A percentile compares a stretch with the other conserved stretches of the same genome.
These are phyloP conservation scores for Porites lobata DNA, from an alignment of 92 coral and sea anemone species.

Conservation along the genomic window DNA sequence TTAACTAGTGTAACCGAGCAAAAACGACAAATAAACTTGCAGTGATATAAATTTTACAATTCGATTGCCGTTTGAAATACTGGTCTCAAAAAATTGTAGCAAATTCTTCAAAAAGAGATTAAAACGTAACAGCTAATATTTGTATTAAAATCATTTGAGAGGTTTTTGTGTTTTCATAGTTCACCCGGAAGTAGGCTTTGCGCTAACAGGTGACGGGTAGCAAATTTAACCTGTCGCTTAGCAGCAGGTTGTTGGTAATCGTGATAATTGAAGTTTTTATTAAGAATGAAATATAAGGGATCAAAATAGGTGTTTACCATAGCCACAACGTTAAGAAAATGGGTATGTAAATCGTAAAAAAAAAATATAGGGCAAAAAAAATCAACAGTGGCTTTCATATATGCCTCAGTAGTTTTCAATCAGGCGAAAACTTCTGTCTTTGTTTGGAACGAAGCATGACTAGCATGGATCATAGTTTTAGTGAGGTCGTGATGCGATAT, in stretches of 20 bases:
- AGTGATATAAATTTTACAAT: not conserved
- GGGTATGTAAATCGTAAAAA: not conserved
- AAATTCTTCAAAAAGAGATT: not conserved
- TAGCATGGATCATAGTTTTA: not conserved
- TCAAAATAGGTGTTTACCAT: not conserved
- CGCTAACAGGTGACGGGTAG: conserved; percentile 22
- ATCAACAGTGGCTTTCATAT: not conserved
- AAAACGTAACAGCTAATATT: not conserved
- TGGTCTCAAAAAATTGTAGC: not conserved
- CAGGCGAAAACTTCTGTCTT: not conserved
- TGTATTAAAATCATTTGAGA: not conserved
- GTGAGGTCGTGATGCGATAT: conserved; percentile 41
- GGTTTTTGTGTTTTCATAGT: not conserved
- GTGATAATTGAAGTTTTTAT: not conserved
- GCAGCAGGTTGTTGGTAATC: conserved; percentile 11
- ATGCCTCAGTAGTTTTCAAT: not conserved
- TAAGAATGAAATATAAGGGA: not conserved
- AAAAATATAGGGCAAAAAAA: not conserved
- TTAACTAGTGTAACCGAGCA: not conserved
- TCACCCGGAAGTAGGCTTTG: not conserved
- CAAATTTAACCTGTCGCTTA: conserved; percentile 16
- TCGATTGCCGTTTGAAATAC: not conserved
- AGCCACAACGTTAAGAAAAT: not conserved
- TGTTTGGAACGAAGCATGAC: not conserved
- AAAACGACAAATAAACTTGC: not conserved